These are phyloP conservation scores for Apeira syringaria DNA, from an alignment of 2,888 invertebrate genomes.

Conservation along the genomic window DNA sequence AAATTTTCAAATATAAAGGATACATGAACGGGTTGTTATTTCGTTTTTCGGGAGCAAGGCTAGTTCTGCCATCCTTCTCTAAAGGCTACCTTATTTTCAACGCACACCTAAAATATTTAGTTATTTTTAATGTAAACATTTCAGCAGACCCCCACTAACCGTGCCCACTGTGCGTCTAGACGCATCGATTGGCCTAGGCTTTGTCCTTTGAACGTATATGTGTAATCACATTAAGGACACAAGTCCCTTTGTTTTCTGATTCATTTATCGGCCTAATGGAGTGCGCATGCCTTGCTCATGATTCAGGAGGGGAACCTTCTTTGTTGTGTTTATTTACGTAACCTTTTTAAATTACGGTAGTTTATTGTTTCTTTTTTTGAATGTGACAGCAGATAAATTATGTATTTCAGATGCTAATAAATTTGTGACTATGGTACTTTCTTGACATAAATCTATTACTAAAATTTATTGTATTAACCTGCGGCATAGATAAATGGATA, in stretches of 20 bases:
- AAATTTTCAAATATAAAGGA: too few species aligned
- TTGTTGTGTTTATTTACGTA: slow-evolving; percentile 9
- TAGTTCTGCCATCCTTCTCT: too few species aligned
- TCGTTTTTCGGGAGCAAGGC: too few species aligned
- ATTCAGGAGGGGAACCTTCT: slow-evolving; percentile 5
- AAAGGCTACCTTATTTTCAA: too few species aligned
- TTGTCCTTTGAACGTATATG: slow-evolving; percentile 43
- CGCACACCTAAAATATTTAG: slow-evolving; percentile 5
- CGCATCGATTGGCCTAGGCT: slow-evolving; percentile 69
- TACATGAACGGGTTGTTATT: too few species aligned
- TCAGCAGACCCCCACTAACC: slow-evolving; percentile 17
- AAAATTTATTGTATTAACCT: too few species aligned
- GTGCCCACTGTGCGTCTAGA: slow-evolving; percentile 63
- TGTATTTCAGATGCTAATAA: too few species aligned
- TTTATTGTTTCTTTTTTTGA: not conserved
- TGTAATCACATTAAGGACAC: slow-evolving; percentile 53
- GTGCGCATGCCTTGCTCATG: slow-evolving; percentile 6
- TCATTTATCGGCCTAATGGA: slow-evolving; percentile 31
- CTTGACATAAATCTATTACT: too few species aligned
- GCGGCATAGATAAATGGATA: too few species aligned
- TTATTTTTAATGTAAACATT: slow-evolving; percentile 42
- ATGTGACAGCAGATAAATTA: too few species aligned
- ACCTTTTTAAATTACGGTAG: not conserved
- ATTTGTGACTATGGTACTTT: too few species aligned
- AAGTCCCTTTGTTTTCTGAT: slow-evolving; percentile 41